These are phyloP conservation scores for Pterois miles DNA, from an alignment of 2,797 vertebrate species.

Conservation along the genomic window DNA sequence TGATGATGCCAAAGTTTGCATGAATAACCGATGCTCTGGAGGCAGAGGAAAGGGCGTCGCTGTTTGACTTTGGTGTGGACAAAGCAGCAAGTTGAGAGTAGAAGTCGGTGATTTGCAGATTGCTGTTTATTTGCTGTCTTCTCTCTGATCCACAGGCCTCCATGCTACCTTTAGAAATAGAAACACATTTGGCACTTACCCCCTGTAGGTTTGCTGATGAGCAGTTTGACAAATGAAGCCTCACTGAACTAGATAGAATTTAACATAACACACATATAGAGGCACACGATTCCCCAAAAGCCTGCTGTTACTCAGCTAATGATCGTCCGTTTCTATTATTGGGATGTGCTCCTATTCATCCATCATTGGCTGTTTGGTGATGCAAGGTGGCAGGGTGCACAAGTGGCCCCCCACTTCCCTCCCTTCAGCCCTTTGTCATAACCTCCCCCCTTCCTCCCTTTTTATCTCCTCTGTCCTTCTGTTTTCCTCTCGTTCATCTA, in stretches of 20 bases:
- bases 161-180: slow-evolving; percentile 12
- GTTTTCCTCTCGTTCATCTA: slow-evolving; percentile 58
- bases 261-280: slow-evolving; percentile 17
- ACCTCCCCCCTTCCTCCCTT: slow-evolving; percentile 8
- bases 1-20: slow-evolving; percentile 45
- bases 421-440: slow-evolving; percentile 40
- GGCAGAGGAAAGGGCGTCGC: neutral
- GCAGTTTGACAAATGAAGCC: slow-evolving; percentile 53
- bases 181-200: slow-evolving; percentile 6
- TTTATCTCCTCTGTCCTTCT: slow-evolving; percentile 63
- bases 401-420: slow-evolving; percentile 58
- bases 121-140: slow-evolving; percentile 22
- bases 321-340: slow-evolving; percentile 66
- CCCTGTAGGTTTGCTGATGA: slow-evolving; percentile 20
- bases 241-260: slow-evolving; percentile 10
- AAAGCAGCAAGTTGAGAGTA: neutral
- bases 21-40: slow-evolving; percentile 38
- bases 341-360: slow-evolving; percentile 70
- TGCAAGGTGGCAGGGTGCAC: slow-evolving; percentile 70
- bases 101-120: slow-evolving; percentile 19
- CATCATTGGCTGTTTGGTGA: slow-evolving; percentile 70
- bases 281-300: slow-evolving; percentile 36
- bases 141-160: neutral
- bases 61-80: neutral
- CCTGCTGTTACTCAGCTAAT: slow-evolving; percentile 49